These are phyloP conservation scores for Gopherus flavomarginatus DNA, from an alignment of 2,113 vertebrate genomes.

Conservation along the genomic window DNA sequence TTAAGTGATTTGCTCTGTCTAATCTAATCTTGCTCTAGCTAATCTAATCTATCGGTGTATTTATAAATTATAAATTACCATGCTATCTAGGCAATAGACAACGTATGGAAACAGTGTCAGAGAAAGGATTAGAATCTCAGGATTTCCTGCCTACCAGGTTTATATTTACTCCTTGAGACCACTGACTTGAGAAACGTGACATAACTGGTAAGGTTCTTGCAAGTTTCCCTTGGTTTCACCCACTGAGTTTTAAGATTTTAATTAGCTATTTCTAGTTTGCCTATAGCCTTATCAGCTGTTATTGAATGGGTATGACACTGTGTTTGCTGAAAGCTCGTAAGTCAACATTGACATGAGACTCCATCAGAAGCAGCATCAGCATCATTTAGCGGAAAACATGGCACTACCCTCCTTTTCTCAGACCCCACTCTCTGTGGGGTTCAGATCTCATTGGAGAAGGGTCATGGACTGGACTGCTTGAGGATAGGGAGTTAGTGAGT, in stretches of 20 bases:
- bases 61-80: constrained; percentile 68
- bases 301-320: neutral
- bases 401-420: neutral
- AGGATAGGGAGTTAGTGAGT: neutral
- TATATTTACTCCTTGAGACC: constrained; percentile 8
- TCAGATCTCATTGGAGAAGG: neutral
- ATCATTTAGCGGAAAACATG: neutral
- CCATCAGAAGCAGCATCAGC: neutral
- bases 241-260: neutral
- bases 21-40: constrained; percentile 68
- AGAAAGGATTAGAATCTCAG: constrained; percentile 11
- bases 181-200: neutral
- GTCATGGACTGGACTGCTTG: neutral
- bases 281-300: neutral
- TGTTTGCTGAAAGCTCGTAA: neutral
- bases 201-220: neutral
- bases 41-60: constrained; percentile 64
- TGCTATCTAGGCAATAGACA: constrained; percentile 50
- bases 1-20: constrained; percentile 67
- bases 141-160: constrained; percentile 53
- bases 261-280: neutral
- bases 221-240: neutral
- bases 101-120: neutral
- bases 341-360: neutral
- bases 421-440: too few species aligned